These are phyloP conservation scores for Melospiza georgiana DNA, from an alignment of 2,113 vertebrate species.

Conservation along the genomic window DNA sequence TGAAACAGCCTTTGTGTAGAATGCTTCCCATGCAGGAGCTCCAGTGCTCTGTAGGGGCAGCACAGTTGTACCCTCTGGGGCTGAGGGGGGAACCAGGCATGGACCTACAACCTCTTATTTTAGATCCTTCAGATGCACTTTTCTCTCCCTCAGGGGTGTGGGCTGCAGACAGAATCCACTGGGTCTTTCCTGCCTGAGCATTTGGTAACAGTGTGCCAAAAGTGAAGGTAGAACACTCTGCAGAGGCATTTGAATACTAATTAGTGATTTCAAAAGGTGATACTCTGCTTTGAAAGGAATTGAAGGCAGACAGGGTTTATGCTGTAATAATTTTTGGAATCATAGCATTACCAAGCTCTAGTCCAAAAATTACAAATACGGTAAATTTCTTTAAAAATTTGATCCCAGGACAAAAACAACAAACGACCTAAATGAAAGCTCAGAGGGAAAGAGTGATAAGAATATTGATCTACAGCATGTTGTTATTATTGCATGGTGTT, in stretches of 20 bases:
- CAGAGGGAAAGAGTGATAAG: not conserved
- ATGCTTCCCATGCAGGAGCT: not conserved
- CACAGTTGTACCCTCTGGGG: not conserved
- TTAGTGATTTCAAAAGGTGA: not conserved
- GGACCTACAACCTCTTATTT: not conserved
- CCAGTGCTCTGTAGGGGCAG: accelerated
- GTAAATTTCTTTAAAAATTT: not conserved
- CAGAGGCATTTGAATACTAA: not conserved
- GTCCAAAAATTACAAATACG: not conserved
- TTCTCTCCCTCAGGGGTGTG: not conserved
- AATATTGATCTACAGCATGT: not conserved
- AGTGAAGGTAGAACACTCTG: not conserved
- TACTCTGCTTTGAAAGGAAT: not conserved
- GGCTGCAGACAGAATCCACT: not conserved
- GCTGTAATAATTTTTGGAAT: not conserved
- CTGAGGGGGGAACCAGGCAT: not conserved
- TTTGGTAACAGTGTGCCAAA: not conserved
- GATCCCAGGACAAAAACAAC: not conserved
- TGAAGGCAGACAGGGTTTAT: not conserved
- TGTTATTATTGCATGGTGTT: not conserved
- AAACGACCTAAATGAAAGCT: not conserved
- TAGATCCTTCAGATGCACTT: not conserved
- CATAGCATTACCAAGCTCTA: not conserved
- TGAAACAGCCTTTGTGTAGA: accelerated
- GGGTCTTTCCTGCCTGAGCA: not conserved